A percentile compares a stretch with the other conserved stretches of the same genome.
Conservation (phyloP, 2,888 invertebrate species). For the Amphipoea lucens region DNA sequence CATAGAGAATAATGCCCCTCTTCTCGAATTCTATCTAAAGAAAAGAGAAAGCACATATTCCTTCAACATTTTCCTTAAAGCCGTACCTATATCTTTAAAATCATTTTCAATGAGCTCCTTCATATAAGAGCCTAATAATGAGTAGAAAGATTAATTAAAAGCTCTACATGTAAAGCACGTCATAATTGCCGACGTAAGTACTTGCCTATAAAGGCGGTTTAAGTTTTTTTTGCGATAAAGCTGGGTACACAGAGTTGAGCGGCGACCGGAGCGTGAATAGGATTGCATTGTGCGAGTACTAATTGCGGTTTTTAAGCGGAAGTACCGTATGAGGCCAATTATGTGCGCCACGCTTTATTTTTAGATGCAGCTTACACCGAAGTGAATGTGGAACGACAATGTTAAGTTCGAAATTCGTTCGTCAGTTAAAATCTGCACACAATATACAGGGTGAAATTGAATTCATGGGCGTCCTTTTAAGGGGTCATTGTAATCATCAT, state of each 20-base stretch:
- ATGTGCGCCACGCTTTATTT: constrained; percentile 67
- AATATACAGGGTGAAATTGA: too few species aligned
- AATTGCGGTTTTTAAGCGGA: constrained; percentile 70
- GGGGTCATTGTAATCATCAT: too few species aligned
- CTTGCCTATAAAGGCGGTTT: constrained; percentile 43
- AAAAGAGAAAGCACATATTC: constrained; percentile 7
- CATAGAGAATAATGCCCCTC: background rate
- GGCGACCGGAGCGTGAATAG: constrained; percentile 55
- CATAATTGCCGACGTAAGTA: constrained; percentile 46
- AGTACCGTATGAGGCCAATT: constrained; percentile 70
- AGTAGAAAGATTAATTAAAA: constrained; percentile 58
- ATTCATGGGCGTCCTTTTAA: too few species aligned
- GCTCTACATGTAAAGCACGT: constrained; percentile 30
- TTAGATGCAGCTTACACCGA: constrained; percentile 56
- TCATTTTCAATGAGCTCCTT: constrained; percentile 28
- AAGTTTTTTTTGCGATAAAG: constrained; percentile 58
- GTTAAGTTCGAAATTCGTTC: background rate
- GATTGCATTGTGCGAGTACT: constrained; percentile 64
- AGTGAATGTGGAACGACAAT: background rate
- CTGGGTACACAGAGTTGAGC: constrained; percentile 57
- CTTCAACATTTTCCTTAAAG: constrained; percentile 5
- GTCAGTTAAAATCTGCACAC: background rate
- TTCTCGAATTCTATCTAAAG: background rate
- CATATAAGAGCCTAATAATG: constrained; percentile 40
- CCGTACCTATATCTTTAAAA: constrained; percentile 6